A percentile compares a stretch with the other conserved stretches of the same genome.
Evolutionary conservation across 2,113 vertebrate genomes (phyloP).

Genomic region (Gallinago paraguaiae): DNA sequence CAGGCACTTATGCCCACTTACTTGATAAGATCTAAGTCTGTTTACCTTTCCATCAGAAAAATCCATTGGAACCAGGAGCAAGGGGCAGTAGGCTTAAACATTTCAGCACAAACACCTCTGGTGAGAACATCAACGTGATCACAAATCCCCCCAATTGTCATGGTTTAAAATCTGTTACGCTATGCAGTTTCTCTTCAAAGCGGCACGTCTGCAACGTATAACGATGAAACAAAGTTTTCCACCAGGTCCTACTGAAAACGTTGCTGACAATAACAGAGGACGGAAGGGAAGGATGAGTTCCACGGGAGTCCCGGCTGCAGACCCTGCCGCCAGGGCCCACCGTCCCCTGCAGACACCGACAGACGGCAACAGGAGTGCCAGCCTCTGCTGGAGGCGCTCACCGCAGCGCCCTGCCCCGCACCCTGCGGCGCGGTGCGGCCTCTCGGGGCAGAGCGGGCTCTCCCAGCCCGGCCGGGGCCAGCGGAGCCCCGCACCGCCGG

Average conservation of each 20-base stretch:
- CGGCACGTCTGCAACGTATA: rapidly evolving
- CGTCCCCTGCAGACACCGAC: not conserved
- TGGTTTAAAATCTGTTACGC: not conserved
- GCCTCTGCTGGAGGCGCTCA: not conserved
- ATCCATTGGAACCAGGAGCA: not conserved
- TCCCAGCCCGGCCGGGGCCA: not conserved
- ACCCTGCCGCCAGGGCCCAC: not conserved
- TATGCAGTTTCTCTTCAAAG: not conserved
- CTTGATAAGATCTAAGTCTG: not conserved
- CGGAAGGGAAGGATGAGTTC: not conserved
- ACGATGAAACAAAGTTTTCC: not conserved
- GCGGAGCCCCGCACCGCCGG: not conserved
- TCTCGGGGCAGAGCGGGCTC: not conserved
- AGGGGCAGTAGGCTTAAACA: not conserved
- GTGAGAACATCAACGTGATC: not conserved
- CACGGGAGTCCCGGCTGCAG: not conserved
- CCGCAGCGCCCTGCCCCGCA: not conserved
- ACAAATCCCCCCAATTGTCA: not conserved
- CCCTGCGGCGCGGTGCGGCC: not conserved
- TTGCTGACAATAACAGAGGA: not conserved
- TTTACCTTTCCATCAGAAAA: not conserved
- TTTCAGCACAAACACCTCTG: not conserved
- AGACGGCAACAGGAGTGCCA: not conserved
- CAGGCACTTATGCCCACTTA: not conserved
- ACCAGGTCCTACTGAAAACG: not conserved